Base-by-base conservation (phyloP, 2,888 invertebrate species). In the Meganola albula region DNA sequence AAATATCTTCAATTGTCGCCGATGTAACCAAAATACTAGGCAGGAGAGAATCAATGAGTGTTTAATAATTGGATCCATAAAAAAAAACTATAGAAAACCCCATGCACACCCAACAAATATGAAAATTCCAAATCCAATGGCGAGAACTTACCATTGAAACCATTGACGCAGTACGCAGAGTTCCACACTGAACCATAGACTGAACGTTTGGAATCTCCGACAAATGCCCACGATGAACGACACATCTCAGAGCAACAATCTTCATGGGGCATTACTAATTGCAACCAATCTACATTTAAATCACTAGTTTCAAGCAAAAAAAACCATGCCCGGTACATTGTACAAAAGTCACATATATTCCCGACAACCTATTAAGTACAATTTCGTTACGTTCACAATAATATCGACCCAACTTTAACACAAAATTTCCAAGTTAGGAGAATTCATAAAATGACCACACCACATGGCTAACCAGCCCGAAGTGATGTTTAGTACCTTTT, bases 21-120 rank as follows among this genome's bases (percentile, higher is more conserved):
- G 32, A 58, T 60, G 51, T 52, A 54, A 48, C 47, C 41, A 49
- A 46, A 50, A 40, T 32, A 52, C 20, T 38, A 49, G 47, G 48
- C 45, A 39, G 40, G 16, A 48, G 45, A 55, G 37, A 50, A 44
- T 49, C 40, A 36, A 25, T 32, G 29, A 32, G 31, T 12, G 36
- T 38, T 36, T 42, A 38, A 27, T 36, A 36, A 45, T 44, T 40
- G 34, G 34, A 34, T 36, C 37, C 31, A 48, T 27, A n/a, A n/a
- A n/a, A n/a, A n/a, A n/a, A 37, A 40, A 37, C 48, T 48, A 47
- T 53, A 54, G 48, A 51, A 55, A 48, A 44, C 63, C 63, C 67
- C 71, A 66, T 72, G 71, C 71, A 72, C 53, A 48, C 60, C 59
- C 60, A 58, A 63, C 60, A 48, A 53, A 48, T 54, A 59, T 41